phyloP scores from a whole-genome alignment of 2,888 invertebrate species.

The Pemphredon lugubris region DNA sequence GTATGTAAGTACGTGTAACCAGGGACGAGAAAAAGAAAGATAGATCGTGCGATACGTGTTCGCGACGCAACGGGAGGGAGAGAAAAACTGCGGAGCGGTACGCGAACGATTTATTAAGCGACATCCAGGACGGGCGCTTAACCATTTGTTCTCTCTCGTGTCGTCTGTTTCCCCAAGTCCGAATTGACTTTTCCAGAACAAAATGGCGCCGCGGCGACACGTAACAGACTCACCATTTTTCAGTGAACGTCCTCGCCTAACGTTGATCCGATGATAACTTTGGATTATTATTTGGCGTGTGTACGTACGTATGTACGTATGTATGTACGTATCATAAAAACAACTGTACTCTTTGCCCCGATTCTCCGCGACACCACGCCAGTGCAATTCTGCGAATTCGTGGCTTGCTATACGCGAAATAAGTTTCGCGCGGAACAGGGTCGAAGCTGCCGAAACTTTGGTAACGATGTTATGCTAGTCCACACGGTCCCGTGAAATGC shows the following conservation, averaged over 20 bases:
- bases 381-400: background rate
- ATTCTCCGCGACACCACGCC: background rate
- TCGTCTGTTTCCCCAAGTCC: conserved; percentile 50
- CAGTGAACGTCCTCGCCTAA: background rate
- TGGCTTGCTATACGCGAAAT: background rate
- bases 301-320: too few species aligned
- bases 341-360: background rate
- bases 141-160: conserved; percentile 62
- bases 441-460: background rate
- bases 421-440: background rate
- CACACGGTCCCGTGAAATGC: conserved; percentile 13
- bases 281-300: too few species aligned
- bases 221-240: conserved; percentile 5
- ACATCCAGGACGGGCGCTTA: conserved; percentile 54
- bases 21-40: conserved; percentile 1
- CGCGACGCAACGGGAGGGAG: background rate
- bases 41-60: too few species aligned
- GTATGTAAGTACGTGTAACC: background rate
- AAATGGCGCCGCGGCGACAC: conserved; percentile 29
- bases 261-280: background rate
- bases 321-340: too few species aligned
- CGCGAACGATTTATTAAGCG: conserved; percentile 62
- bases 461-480: background rate
- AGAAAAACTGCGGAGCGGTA: conserved; percentile 18
- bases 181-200: conserved; percentile 58